Base-by-base conservation (phyloP, 2,888 invertebrate species). In the Spisula subtruncata region DNA sequence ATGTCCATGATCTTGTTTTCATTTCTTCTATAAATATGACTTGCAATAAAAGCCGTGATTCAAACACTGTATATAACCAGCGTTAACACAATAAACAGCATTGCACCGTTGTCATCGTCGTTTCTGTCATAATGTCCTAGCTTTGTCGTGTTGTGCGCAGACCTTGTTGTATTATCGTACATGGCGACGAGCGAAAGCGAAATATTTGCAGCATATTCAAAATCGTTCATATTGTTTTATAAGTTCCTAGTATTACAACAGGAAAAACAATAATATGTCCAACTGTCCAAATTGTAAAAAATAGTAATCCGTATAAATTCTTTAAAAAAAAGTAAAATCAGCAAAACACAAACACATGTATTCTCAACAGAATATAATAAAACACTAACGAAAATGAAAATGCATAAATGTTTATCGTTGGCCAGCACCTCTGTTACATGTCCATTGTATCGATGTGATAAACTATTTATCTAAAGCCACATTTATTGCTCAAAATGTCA, bases 21-120 rank as follows among this genome's bases (percentile, higher is more conserved):
- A 0, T 71, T 20, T 46, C 90, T 85, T 41, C 87, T 92, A 46
- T 91, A 87, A 20, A 93, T 85, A 82, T 94, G 93, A 18, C 93
- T 89, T 20, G 92, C 93, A n/a, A 93, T 92, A 83, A 93, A 94
- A 14, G 92, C 92, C 12, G 93, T 87, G 14, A 94, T 93, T 51
- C 93, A 91, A 20, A 93, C 56, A 29, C 92, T 92, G 56, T 94
- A 93, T 1, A 93, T 91, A 79, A 89, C 90, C 18, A 93, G 84
- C 0, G 92, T 92, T 1, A 90, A 83, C 4, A 93, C 91, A 20
- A 90, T 91, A 80, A 92, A 94, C n/a, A 90, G 18, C 88, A 92
- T 88, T 48, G 92, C 92, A 0, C 92, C 92, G 8, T 60, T 46
- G 35, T 71, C 46, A 66, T 92, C 92, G 14, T 12, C 32, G n/a